Conservation (phyloP, 2,113 vertebrate species). For the Microcebus lehilahytsara region DNA sequence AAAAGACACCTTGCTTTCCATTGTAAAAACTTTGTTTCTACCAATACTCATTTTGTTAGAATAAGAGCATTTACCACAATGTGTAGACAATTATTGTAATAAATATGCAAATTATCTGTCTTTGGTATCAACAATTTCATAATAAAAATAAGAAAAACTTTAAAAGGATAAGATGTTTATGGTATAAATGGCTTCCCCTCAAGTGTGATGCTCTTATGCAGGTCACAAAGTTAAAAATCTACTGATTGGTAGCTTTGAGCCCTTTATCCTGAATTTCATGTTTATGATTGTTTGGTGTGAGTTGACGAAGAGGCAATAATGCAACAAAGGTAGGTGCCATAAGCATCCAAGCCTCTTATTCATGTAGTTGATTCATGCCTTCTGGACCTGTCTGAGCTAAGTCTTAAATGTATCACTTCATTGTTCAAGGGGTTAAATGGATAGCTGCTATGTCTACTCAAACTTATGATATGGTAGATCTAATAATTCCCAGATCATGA, state of each 20-base stretch:
- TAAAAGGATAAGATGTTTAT: not conserved
- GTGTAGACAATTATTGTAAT: not conserved
- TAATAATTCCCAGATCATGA: not conserved
- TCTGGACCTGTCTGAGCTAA: not conserved
- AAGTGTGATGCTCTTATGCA: not conserved
- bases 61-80: not conserved
- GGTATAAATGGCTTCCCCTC: not conserved
- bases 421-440: not conserved
- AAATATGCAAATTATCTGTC: not conserved
- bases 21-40: not conserved
- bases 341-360: not conserved
- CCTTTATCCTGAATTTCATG: not conserved
- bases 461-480: not conserved
- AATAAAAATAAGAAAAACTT: not conserved
- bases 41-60: not conserved
- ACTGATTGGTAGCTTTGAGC: not conserved
- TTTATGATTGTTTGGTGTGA: not conserved
- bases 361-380: not conserved
- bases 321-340: not conserved
- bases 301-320: not conserved
- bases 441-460: not conserved
- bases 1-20: not conserved
- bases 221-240: not conserved
- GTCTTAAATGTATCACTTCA: constrained; percentile 1
- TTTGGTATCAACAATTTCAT: not conserved